Conservation (phyloP, 2,113 vertebrate species). For the Tonatia bakeri region DNA sequence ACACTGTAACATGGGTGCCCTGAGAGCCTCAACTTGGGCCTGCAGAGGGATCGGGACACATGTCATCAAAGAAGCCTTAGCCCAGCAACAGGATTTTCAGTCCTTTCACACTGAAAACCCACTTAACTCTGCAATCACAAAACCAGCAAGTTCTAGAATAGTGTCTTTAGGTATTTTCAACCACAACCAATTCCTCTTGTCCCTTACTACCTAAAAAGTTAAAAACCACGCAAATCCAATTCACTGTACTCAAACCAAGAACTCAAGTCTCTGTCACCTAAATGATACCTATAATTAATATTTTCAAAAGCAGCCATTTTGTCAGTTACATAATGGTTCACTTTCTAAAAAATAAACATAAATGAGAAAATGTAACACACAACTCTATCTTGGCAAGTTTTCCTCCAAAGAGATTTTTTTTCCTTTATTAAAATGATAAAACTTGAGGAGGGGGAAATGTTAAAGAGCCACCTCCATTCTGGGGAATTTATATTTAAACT, state of each 20-base stretch:
- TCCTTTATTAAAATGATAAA: background rate
- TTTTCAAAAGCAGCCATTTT: constrained; percentile 16
- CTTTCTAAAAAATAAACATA: background rate
- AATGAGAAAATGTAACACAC: background rate
- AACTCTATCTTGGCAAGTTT: background rate
- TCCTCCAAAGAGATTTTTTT: background rate
- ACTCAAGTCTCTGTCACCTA: background rate
- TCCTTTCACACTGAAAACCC: constrained; percentile 3
- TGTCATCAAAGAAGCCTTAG: background rate
- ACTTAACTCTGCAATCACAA: background rate
- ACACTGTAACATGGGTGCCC: constrained; percentile 42
- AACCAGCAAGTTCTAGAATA: background rate
- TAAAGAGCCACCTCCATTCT: constrained; percentile 37
- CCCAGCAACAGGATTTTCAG: background rate
- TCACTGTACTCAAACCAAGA: background rate
- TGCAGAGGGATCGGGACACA: background rate
- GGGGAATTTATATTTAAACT: constrained; percentile 55
- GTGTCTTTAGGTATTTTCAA: background rate
- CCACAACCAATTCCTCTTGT: background rate
- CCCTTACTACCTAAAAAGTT: background rate
- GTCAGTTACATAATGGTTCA: background rate
- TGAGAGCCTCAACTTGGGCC: constrained; percentile 56
- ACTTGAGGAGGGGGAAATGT: background rate
- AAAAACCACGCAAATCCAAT: background rate
- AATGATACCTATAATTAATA: background rate